phyloP scores from a whole-genome alignment of 1,140 invertebrate genomes.

The Bombus balteatus region DNA sequence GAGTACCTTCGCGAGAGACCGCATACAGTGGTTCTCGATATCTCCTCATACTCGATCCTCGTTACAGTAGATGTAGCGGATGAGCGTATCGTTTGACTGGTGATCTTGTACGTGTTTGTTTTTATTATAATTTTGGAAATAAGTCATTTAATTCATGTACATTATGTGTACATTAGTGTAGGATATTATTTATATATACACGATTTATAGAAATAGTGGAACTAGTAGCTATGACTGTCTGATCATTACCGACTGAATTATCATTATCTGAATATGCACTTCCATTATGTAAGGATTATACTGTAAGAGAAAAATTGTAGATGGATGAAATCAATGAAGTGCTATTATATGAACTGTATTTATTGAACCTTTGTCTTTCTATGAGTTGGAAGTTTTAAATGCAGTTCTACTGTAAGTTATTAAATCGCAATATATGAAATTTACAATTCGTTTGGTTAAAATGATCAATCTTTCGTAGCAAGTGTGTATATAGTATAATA shows the following conservation, averaged over 20 bases:
- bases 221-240: neutral
- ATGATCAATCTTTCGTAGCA: neutral
- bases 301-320: neutral
- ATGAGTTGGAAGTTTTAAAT: too few species aligned
- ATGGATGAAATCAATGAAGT: too few species aligned
- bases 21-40: constrained; percentile 66
- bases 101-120: neutral
- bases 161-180: neutral
- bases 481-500: too few species aligned
- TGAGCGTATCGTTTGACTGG: neutral
- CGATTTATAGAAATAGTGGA: neutral
- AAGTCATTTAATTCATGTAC: neutral
- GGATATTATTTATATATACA: neutral
- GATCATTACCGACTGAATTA: neutral
- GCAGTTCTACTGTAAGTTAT: too few species aligned
- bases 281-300: neutral
- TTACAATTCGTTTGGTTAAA: neutral
- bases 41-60: constrained; percentile 9
- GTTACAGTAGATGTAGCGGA: neutral
- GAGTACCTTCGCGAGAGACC: constrained; percentile 61
- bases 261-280: neutral
- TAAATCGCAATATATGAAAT: neutral
- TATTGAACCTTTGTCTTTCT: too few species aligned
- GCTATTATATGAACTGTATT: too few species aligned
- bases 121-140: too few species aligned